Base-by-base conservation (phyloP, 2,797 vertebrate species). In the Spinus olivaceus region DNA sequence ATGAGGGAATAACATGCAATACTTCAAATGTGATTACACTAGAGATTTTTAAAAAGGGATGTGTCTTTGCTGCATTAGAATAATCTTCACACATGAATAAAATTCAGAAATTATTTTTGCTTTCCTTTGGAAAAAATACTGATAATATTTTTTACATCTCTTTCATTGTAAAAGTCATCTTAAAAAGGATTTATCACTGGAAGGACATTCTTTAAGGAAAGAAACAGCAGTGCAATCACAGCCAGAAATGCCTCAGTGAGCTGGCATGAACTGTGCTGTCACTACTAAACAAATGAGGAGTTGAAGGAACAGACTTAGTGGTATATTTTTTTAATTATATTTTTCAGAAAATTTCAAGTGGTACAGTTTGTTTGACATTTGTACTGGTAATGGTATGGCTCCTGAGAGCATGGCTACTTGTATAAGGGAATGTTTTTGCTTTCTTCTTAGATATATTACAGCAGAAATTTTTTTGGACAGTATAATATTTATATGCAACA, bases 311-410 rank as follows among this genome's bases (percentile, higher is more conserved):
- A 47, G 20, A 37, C 8, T 66, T 46, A 24, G 8, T 28, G 49
- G 10, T 20, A 7, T 19, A 15, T 19, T 35, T 63, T 65, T 39
- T 23, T 2, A 5, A 33, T 22, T 67, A 19, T 69, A 23, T 78
- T 84, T 81, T 76, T 63, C 61, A 66, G 4, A 41, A 44, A 70
- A 70, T 63, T 83, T 87, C 11, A 79, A 92, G 35, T 15, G 1
- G 0, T 65, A 25, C 0, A 1, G 3, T 24, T 50, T 5, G 3
- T 63, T 80, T 41, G 51, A 39, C n/a, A 3, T 41, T 70, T 59
- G 1, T 8, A 37, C 25, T 86, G 53, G 12, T 77, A 72, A 30
- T 35, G 27, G 9, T 5, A 18, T 53, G 10, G 6, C 8, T 57
- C 9, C 8, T 50, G 33, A 77, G 21, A 91, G 1, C 2, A 11